Base-by-base conservation (phyloP, 2,113 vertebrate species). In the Xenus cinereus region DNA sequence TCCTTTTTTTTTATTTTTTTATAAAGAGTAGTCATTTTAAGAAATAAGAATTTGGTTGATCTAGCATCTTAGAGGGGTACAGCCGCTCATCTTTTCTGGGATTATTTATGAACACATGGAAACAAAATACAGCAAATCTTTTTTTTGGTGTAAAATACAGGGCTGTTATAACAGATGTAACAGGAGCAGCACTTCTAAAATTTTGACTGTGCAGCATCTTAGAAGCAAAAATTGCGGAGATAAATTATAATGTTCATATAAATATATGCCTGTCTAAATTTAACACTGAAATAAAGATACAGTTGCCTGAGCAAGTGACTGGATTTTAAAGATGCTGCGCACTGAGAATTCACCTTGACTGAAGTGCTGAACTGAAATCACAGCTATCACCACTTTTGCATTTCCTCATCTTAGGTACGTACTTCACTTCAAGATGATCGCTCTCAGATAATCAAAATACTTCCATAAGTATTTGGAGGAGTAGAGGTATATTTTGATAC, bases 351-450 rank as follows among this genome's bases (percentile, higher is more conserved):
- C 87, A 82, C 84, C 69, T 94, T 96, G 88, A 75, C 82, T 95
- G 78, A 86, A 93, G 74, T 87, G 69, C 82, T 94, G 88, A 79
- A n/a, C 76, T 51, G 30, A 94, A 96, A 87, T 81, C 66, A 81
- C 46, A 93, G 77, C 46, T 86, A 74, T 59, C 32, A 28, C 60
- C 68, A 67, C 81, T 91, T 81, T 16, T 89, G 68, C 80, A 59
- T 86, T 93, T 90, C 76, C 46, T 85, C 83, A 35, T 77, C 46
- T 95, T 57, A 39, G 10, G 41, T 90, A 27, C 71, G 4, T 72
- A 56, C 82, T 93, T 89, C 53, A 85, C 51, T 92, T 94, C 41
- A 92, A 84, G 91, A 76, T 80, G 63, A 90, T 90, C 63, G 1
- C 59, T 68, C 82, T 82, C 72, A 77, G 53, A 74, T 80, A 89